phyloP scores from a whole-genome alignment of 1,140 invertebrate genomes.

The Portunus trituberculatus region DNA sequence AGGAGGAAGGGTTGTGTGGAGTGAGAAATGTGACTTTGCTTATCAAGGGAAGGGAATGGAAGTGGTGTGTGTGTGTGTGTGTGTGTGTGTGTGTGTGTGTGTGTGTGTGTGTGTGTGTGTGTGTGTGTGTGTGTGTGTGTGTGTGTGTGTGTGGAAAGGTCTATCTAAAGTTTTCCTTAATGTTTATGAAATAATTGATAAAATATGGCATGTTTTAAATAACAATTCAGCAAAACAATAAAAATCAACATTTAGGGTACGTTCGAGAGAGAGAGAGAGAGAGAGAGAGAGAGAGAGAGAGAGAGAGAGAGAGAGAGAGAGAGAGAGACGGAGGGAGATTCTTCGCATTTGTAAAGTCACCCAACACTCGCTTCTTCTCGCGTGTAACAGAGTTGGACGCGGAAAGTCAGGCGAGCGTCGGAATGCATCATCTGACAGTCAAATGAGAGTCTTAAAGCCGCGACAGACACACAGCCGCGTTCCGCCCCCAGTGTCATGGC shows the following conservation, averaged over 20 bases:
- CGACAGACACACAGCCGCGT: not conserved
- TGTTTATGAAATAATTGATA: too few relatives aligned
- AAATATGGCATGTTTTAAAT: too few relatives aligned
- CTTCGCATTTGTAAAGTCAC: not conserved
- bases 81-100: too few relatives aligned
- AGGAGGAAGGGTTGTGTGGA: not conserved
- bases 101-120: too few relatives aligned
- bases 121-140: too few relatives aligned
- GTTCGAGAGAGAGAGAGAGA: too few relatives aligned
- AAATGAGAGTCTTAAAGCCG: constrained; percentile 6
- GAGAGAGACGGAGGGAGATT: not conserved
- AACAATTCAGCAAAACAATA: too few relatives aligned
- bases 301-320: too few relatives aligned
- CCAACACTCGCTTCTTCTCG: not conserved
- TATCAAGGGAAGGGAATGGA: not conserved
- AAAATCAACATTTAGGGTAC: too few relatives aligned
- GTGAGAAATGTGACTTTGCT: not conserved
- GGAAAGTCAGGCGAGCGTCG: not conserved
- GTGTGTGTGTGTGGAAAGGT: too few relatives aligned
- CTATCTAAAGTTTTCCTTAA: too few relatives aligned
- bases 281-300: too few relatives aligned
- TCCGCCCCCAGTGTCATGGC: not conserved
- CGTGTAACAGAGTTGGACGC: not conserved
- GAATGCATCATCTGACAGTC: constrained; percentile 12
- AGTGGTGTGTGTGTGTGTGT: not conserved